Conservation (phyloP, 1,140 invertebrate species). For the Coenobita brevimanus region DNA sequence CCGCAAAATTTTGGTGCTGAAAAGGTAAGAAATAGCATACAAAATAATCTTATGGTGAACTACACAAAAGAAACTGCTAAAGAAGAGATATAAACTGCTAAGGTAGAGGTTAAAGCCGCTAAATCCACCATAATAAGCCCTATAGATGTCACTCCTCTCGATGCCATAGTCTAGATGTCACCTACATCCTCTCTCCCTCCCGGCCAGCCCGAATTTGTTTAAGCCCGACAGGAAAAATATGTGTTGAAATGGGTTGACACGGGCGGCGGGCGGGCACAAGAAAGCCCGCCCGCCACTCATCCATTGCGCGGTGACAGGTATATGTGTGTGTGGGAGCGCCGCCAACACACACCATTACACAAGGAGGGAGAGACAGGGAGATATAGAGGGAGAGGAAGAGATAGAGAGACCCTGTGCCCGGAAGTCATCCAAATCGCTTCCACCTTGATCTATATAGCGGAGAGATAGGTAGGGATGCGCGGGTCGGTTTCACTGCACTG, state of each 20-base stretch:
- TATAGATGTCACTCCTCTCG: neutral
- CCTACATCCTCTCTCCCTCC: neutral
- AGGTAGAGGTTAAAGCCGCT: too few species aligned
- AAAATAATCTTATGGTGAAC: too few species aligned
- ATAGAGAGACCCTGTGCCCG: constrained; percentile 13
- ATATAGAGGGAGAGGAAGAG: constrained; percentile 19
- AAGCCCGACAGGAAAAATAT: constrained; percentile 53
- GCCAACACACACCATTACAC: constrained; percentile 43
- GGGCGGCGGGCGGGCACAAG: constrained; percentile 3
- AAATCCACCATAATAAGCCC: too few species aligned
- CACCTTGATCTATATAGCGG: too few species aligned
- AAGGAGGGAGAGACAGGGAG: constrained; percentile 36
- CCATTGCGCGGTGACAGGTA: constrained; percentile 33
- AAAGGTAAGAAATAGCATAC: too few species aligned
- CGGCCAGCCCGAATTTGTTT: constrained; percentile 33
- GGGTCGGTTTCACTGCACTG: too few species aligned
- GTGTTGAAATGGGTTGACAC: constrained; percentile 55
- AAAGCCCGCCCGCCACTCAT: constrained; percentile 16
- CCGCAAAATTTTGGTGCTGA: too few species aligned
- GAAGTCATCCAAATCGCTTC: too few species aligned
- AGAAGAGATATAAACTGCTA: too few species aligned
- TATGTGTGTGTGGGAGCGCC: constrained; percentile 31
- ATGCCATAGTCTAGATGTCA: constrained; percentile 2
- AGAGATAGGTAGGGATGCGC: too few species aligned
- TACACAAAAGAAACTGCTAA: too few species aligned